Conservation (phyloP, 2,888 invertebrate genomes). For the Mesorhabditis sp. region DNA sequence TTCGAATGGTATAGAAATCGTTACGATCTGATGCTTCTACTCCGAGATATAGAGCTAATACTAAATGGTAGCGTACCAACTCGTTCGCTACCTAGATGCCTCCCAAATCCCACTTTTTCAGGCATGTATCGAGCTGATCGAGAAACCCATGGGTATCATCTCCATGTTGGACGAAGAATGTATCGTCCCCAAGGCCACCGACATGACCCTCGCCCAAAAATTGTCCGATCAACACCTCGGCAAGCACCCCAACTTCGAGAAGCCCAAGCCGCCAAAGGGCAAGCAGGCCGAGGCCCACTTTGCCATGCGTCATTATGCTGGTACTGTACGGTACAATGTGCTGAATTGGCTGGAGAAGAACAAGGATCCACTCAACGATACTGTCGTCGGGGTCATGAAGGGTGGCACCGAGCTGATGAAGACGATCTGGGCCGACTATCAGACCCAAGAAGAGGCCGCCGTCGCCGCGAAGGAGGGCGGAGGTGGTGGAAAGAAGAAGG, state of each 20-base stretch:
- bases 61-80: too few relatives aligned
- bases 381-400: conserved; percentile 79
- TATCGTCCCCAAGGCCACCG: conserved; percentile 52
- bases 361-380: conserved; percentile 99
- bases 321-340: conserved; percentile 70
- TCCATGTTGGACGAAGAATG: conserved; percentile 56
- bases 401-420: conserved; percentile 72
- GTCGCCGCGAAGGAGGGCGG: conserved; percentile 28
- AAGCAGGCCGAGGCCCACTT: conserved; percentile 61
- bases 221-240: conserved; percentile 52
- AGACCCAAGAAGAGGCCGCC: conserved; percentile 42
- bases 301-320: conserved; percentile 62
- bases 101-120: conserved; percentile 65
- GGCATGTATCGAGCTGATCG: conserved; percentile 90
- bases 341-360: conserved; percentile 99
- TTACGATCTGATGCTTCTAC: too few relatives aligned
- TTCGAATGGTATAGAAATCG: too few relatives aligned
- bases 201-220: conserved; percentile 46
- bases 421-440: conserved; percentile 75
- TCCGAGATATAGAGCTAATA: too few relatives aligned
- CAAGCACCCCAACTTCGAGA: conserved; percentile 54
- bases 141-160: conserved; percentile 66
- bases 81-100: too few relatives aligned
- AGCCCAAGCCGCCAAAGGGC: conserved; percentile 59
- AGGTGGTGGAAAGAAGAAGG: conserved; percentile 53